These are phyloP conservation scores for Coracopsis vasa DNA, from an alignment of 2,113 vertebrate genomes.

Conservation along the genomic window DNA sequence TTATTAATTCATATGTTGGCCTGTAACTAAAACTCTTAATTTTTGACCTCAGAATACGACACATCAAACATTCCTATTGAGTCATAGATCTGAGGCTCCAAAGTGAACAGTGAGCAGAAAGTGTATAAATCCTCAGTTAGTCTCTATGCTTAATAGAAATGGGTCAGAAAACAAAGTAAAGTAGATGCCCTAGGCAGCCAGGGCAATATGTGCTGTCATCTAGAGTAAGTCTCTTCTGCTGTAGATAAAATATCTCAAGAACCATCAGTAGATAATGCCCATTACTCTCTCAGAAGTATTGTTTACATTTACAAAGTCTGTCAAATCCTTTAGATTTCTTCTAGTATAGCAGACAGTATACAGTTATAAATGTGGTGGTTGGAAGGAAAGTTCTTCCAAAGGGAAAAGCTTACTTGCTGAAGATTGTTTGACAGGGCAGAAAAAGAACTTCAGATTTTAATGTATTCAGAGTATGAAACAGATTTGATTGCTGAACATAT, in stretches of 20 bases:
- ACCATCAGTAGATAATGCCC: not conserved
- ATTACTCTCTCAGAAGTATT: not conserved
- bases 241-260: not conserved
- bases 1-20: not conserved
- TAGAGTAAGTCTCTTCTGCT: not conserved
- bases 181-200: not conserved
- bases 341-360: not conserved
- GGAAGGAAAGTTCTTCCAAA: not conserved
- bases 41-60: not conserved
- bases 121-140: not conserved
- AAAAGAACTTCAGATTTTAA: not conserved
- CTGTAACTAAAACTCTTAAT: not conserved
- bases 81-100: not conserved
- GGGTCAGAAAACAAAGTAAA: not conserved
- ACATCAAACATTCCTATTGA: not conserved
- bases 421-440: not conserved
- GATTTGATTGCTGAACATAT: not conserved
- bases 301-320: not conserved
- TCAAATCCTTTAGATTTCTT: not conserved
- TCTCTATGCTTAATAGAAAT: not conserved
- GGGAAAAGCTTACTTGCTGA: not conserved
- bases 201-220: not conserved
- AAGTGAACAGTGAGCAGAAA: not conserved
- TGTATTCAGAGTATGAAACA: not conserved
- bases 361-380: not conserved